These are phyloP conservation scores for Apolygus lucorum DNA, from an alignment of 1,140 invertebrate genomes.

Conservation along the genomic window DNA sequence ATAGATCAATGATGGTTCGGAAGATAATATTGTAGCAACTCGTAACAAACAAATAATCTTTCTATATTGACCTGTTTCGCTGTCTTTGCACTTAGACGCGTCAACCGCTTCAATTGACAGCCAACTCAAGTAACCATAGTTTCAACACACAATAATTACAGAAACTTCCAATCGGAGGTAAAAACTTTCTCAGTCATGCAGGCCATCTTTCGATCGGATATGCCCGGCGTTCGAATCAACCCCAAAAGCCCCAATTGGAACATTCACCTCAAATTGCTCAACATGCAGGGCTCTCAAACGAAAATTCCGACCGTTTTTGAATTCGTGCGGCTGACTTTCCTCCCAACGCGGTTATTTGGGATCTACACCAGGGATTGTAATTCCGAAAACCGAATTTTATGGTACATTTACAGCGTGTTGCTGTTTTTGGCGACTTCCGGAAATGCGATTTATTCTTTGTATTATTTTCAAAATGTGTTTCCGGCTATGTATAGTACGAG, in stretches of 20 bases:
- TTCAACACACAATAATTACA: too few species aligned
- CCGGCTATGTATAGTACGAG: not conserved
- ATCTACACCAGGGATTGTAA: not conserved
- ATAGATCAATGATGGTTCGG: too few species aligned
- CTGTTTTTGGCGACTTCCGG: not conserved
- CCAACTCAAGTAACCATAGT: too few species aligned
- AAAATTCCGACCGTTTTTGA: not conserved
- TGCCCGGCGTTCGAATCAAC: not conserved
- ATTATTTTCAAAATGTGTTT: not conserved
- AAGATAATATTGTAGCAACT: too few species aligned
- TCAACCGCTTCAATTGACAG: too few species aligned
- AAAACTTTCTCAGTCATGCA: too few species aligned
- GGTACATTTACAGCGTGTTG: not conserved
- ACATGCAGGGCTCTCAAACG: not conserved
- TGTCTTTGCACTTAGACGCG: too few species aligned
- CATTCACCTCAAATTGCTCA: not conserved
- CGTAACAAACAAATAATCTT: too few species aligned
- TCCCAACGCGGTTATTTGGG: not conserved
- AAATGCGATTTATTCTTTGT: not conserved
- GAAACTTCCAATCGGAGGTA: too few species aligned
- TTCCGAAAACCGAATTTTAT: not conserved
- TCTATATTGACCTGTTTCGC: too few species aligned
- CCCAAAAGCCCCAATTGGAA: not conserved
- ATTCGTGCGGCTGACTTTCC: not conserved
- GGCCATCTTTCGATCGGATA: too few species aligned